phyloP scores from a whole-genome alignment of 2,888 invertebrate species.

The Drosophila merina region DNA sequence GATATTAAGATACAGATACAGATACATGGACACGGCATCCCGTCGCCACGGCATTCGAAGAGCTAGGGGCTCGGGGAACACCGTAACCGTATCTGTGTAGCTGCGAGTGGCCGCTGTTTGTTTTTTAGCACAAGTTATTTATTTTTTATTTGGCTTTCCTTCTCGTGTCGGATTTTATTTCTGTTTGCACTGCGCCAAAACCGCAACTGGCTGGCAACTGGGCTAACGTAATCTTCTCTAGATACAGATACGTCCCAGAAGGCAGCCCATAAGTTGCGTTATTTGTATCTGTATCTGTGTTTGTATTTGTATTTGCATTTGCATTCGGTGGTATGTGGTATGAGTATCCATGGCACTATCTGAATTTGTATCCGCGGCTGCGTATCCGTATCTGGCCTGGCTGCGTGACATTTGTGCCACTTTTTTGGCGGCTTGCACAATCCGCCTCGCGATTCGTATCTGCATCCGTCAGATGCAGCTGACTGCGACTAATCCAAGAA shows the following conservation, averaged over 20 bases:
- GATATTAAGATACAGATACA: slow-evolving; percentile 20
- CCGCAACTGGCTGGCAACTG: slow-evolving; percentile 50
- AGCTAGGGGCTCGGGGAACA: slow-evolving; percentile 36
- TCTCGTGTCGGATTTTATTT: slow-evolving; percentile 48
- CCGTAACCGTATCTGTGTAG: slow-evolving; percentile 64
- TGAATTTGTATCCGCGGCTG: slow-evolving; percentile 38
- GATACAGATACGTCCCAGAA: slow-evolving; percentile 58
- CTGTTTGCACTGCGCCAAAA: slow-evolving; percentile 55
- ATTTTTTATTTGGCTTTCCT: slow-evolving; percentile 35
- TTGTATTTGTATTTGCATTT: slow-evolving; percentile 50
- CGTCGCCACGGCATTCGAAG: slow-evolving; percentile 10
- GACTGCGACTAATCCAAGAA: slow-evolving; percentile 30
- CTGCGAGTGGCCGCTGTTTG: slow-evolving; percentile 65
- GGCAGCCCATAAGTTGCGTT: slow-evolving; percentile 56
- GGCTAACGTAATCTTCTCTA: slow-evolving; percentile 70
- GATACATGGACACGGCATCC: slow-evolving; percentile 32
- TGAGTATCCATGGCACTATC: slow-evolving; percentile 25
- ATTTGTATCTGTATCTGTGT: slow-evolving; percentile 44
- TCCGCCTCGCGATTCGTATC: slow-evolving; percentile 29
- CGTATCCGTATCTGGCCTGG: slow-evolving; percentile 40
- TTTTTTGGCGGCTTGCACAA: slow-evolving; percentile 48
- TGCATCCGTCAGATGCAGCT: slow-evolving; percentile 44
- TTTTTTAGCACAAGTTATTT: slow-evolving; percentile 75
- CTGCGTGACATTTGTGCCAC: slow-evolving; percentile 50
- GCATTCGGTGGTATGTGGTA: slow-evolving; percentile 1